These are phyloP conservation scores for Torymus aiolomorphi DNA, from an alignment of 2,888 invertebrate genomes.

Conservation along the genomic window DNA sequence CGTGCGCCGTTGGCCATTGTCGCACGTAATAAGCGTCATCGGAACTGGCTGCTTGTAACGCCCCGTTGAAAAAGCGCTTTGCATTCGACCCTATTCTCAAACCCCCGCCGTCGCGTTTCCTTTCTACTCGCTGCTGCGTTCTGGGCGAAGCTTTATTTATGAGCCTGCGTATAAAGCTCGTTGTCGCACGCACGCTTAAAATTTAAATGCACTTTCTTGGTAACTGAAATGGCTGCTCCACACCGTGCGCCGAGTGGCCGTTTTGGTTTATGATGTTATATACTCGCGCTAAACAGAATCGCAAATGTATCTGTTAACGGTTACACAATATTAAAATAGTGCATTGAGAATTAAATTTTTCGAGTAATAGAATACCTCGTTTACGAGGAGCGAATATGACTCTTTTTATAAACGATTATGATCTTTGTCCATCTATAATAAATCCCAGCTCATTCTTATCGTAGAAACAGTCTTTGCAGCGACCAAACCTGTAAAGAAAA, in stretches of 20 bases:
- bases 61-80: constrained; percentile 1
- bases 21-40: constrained; percentile 3
- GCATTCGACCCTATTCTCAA: not conserved
- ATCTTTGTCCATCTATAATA: no score
- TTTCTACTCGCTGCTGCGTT: no score
- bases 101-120: no score
- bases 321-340: no score
- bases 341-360: no score
- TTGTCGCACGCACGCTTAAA: constrained; percentile 20
- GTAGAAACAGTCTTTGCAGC: no score
- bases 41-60: not conserved
- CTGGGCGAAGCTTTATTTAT: constrained; percentile 12
- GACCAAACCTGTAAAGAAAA: no score
- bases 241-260: not conserved
- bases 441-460: no score
- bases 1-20: not conserved
- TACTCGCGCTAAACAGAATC: constrained; percentile 8
- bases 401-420: no score
- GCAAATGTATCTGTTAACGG: constrained; percentile 13
- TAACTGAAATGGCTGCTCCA: constrained; percentile 29
- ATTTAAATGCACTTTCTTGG: constrained; percentile 38
- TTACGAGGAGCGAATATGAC: no score
- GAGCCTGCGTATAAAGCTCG: not conserved
- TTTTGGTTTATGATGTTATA: not conserved
- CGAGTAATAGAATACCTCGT: no score